These are phyloP conservation scores for Lacerta viridis DNA, from an alignment of 2,797 vertebrate species.

Conservation along the genomic window DNA sequence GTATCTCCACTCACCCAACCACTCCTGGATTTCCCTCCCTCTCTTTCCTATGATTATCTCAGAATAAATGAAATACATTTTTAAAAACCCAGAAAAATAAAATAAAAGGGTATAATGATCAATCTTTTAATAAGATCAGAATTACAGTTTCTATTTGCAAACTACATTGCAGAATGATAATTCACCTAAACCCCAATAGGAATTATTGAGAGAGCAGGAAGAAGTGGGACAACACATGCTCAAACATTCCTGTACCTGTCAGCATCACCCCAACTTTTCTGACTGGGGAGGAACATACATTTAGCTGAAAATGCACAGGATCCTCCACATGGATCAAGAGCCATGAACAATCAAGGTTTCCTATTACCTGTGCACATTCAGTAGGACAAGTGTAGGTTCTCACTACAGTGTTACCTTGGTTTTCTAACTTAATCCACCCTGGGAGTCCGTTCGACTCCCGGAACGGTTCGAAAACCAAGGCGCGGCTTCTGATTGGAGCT, in stretches of 20 bases:
- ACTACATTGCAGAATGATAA: neutral
- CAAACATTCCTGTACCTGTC: accelerated
- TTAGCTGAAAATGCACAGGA: neutral
- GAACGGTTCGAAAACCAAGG: too few relatives aligned
- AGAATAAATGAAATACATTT: neutral
- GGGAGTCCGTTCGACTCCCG: too few relatives aligned
- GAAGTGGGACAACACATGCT: neutral
- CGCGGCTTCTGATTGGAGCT: too few relatives aligned
- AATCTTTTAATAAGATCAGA: neutral
- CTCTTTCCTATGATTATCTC: neutral
- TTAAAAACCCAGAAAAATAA: neutral
- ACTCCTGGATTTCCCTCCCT: neutral
- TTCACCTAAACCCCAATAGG: neutral
- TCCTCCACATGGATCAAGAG: neutral
- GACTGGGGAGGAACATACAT: neutral
- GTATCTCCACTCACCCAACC: neutral
- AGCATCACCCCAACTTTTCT: neutral
- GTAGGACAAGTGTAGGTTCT: neutral
- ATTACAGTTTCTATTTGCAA: neutral
- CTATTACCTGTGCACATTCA: neutral
- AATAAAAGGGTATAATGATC: neutral
- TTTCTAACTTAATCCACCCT: too few relatives aligned
- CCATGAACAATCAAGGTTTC: neutral
- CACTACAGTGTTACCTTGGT: too few relatives aligned
- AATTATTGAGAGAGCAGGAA: neutral